Conservation (phyloP, 2,797 vertebrate species). For the Paguma larvata region DNA sequence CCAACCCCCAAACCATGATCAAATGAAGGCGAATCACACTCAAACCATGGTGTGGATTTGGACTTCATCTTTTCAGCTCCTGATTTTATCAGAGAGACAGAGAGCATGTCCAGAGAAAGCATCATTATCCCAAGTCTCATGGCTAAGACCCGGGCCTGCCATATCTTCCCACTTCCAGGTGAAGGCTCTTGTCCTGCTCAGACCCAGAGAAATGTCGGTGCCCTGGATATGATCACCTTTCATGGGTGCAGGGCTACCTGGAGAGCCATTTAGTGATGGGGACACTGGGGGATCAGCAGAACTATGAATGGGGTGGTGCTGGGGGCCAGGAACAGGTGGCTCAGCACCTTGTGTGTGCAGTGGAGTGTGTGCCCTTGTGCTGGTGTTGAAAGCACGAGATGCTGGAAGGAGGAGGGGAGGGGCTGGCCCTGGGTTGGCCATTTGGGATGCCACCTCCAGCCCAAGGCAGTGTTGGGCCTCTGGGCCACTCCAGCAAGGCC, state of each 20-base stretch:
- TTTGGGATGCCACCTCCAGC: not conserved
- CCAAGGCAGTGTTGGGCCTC: not conserved
- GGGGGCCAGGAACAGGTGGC: not conserved
- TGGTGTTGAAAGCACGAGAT: not conserved
- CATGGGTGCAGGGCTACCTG: not conserved
- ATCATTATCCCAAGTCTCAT: rapidly evolving
- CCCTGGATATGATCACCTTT: not conserved
- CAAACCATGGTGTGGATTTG: not conserved
- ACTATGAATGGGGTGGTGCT: not conserved
- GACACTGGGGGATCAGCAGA: not conserved
- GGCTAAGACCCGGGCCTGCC: not conserved
- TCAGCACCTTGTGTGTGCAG: rapidly evolving
- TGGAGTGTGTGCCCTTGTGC: not conserved
- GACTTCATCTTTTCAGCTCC: not conserved
- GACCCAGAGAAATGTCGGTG: not conserved
- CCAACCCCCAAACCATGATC: not conserved
- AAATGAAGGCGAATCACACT: not conserved
- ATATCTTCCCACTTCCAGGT: not conserved
- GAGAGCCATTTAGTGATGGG: not conserved
- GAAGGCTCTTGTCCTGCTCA: not conserved
- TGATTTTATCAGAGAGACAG: not conserved
- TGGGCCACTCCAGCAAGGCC: not conserved
- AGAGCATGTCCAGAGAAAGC: not conserved
- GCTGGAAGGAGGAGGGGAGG: not conserved
- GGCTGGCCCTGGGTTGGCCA: no score